Evolutionary conservation across 2,888 invertebrate species (phyloP), one percentile per base, ranked within the genome.

Genomic region (Diabrotica balteata): DNA sequence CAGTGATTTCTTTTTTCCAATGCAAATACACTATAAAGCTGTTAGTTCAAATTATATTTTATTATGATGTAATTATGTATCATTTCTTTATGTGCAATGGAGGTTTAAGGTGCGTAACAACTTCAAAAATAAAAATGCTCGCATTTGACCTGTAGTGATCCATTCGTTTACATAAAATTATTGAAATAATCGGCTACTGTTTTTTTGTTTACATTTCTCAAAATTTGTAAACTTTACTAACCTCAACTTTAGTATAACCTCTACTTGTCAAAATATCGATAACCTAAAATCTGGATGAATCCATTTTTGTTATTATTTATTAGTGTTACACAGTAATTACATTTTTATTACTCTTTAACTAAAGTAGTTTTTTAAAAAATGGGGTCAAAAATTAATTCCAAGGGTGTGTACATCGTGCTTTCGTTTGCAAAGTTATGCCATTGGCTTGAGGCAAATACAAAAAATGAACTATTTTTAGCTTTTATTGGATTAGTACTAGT

Each of bases 201-300:
- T 63, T 70, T 72, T 78, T 83, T 84, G 84, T 84, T 84, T 84
- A 84, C 83, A 73, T 81, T 80, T 82, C 82, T 82, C 73, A 75
- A 78, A 81, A 78, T 70, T 76, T 72, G 77, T 80, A 81, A 82
- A 81, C 78, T 79, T 72, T 74, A 73, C 75, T 83, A 84, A 84
- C 84, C 84, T 84, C 83, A 84, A 83, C 80, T 81, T 45, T 78
- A 68, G 76, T 81, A 82, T 84, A 84, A 85, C 84, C 84, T 84
- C 82, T 57, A 83, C 81, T 81, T 83, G 84, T 84, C 84, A 84
- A 83, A 80, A 74, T 75, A 76, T 76, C 74, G 69, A 75, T 81
- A 82, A 80, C 81, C 80, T 80, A 76, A 68, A 77, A 79, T 73
- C 66, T 65, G 46, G 46, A 54, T 54, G 42, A 54, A 43, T 32